Conservation (phyloP, 2,797 vertebrate genomes). For the Enteromius radiatus region DNA sequence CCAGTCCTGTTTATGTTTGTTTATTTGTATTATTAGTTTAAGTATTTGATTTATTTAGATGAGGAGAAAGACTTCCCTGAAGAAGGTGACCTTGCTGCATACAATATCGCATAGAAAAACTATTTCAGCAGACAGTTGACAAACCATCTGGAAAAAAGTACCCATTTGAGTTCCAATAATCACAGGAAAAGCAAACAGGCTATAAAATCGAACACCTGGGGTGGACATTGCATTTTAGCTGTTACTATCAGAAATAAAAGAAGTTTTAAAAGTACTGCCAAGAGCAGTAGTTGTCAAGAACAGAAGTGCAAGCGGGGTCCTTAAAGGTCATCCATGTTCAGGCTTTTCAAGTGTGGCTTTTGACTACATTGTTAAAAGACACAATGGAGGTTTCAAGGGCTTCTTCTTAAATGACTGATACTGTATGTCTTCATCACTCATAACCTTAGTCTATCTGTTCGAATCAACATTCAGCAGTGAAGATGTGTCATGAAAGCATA, state of each 20-base stretch:
- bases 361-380: conserved; percentile 11
- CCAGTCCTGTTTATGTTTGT: neutral
- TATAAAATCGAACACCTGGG: neutral
- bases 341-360: neutral
- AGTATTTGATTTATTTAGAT: neutral
- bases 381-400: neutral
- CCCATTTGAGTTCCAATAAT: conserved; percentile 19
- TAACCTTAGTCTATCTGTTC: neutral
- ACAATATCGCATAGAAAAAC: neutral
- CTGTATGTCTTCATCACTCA: neutral
- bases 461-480: neutral
- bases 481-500: neutral
- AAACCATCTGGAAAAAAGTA: conserved; percentile 23
- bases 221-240: neutral
- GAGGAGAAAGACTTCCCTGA: neutral
- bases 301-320: neutral
- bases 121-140: conserved; percentile 10
- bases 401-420: conserved; percentile 15
- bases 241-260: conserved; percentile 11
- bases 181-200: neutral
- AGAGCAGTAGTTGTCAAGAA: neutral
- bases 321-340: conserved; percentile 20
- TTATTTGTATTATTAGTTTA: neutral
- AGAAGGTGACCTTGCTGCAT: neutral
- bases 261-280: neutral